phyloP scores from a whole-genome alignment of 1,140 invertebrate species.

The Acromyrmex echinatior region DNA sequence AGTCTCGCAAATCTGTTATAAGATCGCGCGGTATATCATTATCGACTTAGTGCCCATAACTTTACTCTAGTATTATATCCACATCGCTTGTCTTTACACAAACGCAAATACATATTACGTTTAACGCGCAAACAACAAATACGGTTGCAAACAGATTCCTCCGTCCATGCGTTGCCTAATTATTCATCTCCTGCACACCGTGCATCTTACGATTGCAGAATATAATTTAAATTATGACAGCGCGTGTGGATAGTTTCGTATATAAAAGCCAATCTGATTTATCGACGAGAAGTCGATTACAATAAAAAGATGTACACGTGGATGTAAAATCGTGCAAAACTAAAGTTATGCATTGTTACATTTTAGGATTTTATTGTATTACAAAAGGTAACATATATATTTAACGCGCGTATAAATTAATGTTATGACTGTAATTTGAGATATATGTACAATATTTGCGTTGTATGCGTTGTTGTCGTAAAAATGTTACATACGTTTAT shows the following conservation, averaged over 20 bases:
- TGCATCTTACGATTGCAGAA: background rate
- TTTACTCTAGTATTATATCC: constrained; percentile 52
- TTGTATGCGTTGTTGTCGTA: background rate
- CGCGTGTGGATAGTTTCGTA: background rate
- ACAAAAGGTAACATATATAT: constrained; percentile 4
- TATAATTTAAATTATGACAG: constrained; percentile 5
- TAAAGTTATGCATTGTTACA: background rate
- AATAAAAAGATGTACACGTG: background rate
- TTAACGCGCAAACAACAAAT: constrained; percentile 46
- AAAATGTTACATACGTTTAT: constrained; percentile 14
- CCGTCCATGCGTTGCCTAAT: constrained; percentile 4
- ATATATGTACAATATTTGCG: background rate
- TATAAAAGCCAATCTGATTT: background rate
- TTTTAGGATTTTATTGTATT: constrained; percentile 24
- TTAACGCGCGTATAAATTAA: constrained; percentile 42
- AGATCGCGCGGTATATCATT: constrained; percentile 49
- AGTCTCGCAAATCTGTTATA: constrained; percentile 50
- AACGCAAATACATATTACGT: constrained; percentile 33
- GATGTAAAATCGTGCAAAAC: background rate
- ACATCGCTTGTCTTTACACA: constrained; percentile 49
- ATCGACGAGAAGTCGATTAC: background rate
- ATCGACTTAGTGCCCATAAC: constrained; percentile 50
- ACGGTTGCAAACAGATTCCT: constrained; percentile 44
- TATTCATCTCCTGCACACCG: constrained; percentile 6
- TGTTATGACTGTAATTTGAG: constrained; percentile 39